Evolutionary conservation across 2,797 vertebrate species (phyloP).

Genomic region (Apogon hyalosoma): DNA sequence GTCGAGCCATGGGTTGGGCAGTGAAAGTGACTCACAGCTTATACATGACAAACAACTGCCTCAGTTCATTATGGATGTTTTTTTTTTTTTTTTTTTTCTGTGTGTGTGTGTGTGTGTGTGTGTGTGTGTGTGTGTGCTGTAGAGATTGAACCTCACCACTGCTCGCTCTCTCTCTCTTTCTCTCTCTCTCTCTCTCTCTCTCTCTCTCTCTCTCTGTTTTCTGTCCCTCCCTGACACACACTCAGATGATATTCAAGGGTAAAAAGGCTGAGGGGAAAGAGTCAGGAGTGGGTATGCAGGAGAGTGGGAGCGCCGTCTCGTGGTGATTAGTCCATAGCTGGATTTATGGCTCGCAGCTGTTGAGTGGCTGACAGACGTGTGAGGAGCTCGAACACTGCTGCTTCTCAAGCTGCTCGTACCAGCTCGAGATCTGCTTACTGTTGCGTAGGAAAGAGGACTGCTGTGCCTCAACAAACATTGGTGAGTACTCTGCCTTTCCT

Average conservation of each 20-base stretch:
- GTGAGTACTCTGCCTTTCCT: slow-evolving; percentile 71
- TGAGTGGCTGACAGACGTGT: slow-evolving; percentile 83
- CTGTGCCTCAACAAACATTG: slow-evolving; percentile 62
- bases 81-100: neutral
- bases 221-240: slow-evolving; percentile 2
- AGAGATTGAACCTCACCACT: slow-evolving; percentile 25
- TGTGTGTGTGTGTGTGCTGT: slow-evolving; percentile 1
- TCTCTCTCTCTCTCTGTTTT: neutral
- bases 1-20: slow-evolving; percentile 31
- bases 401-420: slow-evolving; percentile 62
- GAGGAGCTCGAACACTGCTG: slow-evolving; percentile 70
- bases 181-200: neutral
- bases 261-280: slow-evolving; percentile 29
- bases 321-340: slow-evolving; percentile 69
- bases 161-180: neutral
- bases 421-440: slow-evolving; percentile 60
- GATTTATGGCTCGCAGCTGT: slow-evolving; percentile 89
- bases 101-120: neutral
- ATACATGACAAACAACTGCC: slow-evolving; percentile 46
- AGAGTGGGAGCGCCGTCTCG: slow-evolving; percentile 71
- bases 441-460: slow-evolving; percentile 51
- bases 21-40: slow-evolving; percentile 63
- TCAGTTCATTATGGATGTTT: slow-evolving; percentile 33
- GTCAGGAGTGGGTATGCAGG: slow-evolving; percentile 39
- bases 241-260: slow-evolving; percentile 31